These are phyloP conservation scores for Stomatorhinus ivindoensis DNA, from an alignment of 2,113 vertebrate species.

Conservation along the genomic window DNA sequence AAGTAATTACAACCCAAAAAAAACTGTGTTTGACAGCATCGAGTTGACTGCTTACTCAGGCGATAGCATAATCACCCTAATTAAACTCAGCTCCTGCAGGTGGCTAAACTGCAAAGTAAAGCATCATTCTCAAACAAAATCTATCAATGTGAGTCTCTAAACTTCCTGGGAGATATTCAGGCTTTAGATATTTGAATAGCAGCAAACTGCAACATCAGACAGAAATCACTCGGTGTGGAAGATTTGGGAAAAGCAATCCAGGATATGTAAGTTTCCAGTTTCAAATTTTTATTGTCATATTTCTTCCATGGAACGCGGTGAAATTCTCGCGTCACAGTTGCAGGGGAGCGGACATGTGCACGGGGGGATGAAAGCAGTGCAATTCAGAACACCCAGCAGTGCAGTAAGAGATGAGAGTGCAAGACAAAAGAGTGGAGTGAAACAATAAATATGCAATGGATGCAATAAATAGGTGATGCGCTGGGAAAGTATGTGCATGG, in stretches of 20 bases:
- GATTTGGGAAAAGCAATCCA: neutral
- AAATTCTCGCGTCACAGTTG: neutral
- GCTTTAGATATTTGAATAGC: conserved; percentile 14
- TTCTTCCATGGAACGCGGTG: neutral
- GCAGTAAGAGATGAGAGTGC: neutral
- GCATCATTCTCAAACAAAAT: neutral
- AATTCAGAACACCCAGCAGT: neutral
- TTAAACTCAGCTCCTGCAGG: neutral
- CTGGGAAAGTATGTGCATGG: neutral
- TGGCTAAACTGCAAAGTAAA: neutral
- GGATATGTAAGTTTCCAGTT: neutral
- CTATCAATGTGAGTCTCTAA: conserved; percentile 5
- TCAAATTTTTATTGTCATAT: neutral
- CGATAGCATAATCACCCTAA: neutral
- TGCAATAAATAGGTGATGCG: neutral
- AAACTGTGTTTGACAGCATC: conserved; percentile 40
- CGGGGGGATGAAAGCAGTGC: neutral
- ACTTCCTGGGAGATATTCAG: neutral
- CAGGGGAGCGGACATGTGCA: neutral
- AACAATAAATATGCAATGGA: neutral
- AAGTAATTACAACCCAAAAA: conserved; percentile 39
- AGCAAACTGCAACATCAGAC: conserved; percentile 6
- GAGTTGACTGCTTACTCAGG: conserved; percentile 16
- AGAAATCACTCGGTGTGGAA: neutral
- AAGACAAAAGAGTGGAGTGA: neutral